Evolutionary conservation across 2,113 vertebrate genomes (phyloP), one percentile per base, ranked within the genome.

Genomic region (Nothoprocta pentlandii): DNA sequence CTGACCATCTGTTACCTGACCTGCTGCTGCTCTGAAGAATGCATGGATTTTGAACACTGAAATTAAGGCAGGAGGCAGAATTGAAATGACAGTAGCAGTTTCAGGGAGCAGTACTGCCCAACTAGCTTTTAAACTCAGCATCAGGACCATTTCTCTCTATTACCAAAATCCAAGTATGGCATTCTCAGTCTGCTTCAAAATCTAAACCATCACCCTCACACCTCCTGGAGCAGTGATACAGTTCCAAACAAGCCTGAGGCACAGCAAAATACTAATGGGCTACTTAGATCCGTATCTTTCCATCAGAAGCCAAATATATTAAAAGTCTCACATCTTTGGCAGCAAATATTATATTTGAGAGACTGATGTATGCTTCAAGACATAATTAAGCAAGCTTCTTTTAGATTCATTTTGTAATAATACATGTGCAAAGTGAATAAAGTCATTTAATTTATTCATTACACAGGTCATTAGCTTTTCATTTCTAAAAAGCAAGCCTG

Each of bases 361-460:
- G 36, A 53, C 36, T 61, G 82, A 69, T 62, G 90, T 81, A 51
- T 16, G 3, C 42, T 68, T 51, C 28, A 79, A 64, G 83, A 49
- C 76, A 42, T 20, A 19, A 88, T 53, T 91, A 91, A 94, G 90
- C 39, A 90, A 83, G 34, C 23, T 77, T 67, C 56, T 75, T 94
- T 80, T 63, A 82, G 54, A 87, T 80, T 73, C 23, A 67, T 86
- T 85, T 71, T 83, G 39, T 85, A 61, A 88, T 63, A 64, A 97
- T 95, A 68, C n/a, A 21, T 62, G n/a, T 69, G 56, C 2, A 1
- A 91, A 86, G 51, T 75, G 56, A 94, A 67, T 51, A 92, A 83
- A 91, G 67, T 21, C 22, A 71, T 92, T 89, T 85, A 34, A 87
- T 89, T 89, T 90, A 58, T 82, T 93, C 25, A 78, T 94, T 92